A percentile compares a stretch with the other conserved stretches of the same genome.
These are phyloP conservation scores for Argynnis bischoffii DNA, from an alignment of 2,888 invertebrate species.

Conservation along the genomic window DNA sequence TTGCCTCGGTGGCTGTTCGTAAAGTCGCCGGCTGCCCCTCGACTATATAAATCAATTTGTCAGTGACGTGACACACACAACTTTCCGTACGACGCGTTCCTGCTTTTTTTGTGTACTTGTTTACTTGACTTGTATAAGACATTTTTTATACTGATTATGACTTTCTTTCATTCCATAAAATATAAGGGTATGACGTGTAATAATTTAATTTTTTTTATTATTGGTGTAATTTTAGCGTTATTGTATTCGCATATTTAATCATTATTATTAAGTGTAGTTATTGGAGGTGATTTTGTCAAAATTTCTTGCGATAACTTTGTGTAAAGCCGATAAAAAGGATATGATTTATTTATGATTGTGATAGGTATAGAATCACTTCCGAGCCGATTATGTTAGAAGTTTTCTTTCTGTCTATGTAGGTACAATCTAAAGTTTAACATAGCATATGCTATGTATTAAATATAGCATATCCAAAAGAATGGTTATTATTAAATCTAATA, in stretches of 20 bases:
- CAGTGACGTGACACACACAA: slow-evolving; percentile 65
- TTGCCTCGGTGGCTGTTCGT: slow-evolving; percentile 49
- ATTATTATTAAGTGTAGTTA: neutral
- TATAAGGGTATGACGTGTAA: slow-evolving; percentile 20
- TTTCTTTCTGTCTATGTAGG: too few relatives aligned
- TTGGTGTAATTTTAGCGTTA: slow-evolving; percentile 2
- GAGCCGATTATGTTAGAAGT: too few relatives aligned
- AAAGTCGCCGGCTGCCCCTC: slow-evolving; percentile 59
- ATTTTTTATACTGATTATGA: slow-evolving; percentile 27
- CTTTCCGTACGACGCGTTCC: slow-evolving; percentile 36
- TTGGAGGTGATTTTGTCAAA: neutral
- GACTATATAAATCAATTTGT: slow-evolving; percentile 78
- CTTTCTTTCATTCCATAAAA: slow-evolving; percentile 27
- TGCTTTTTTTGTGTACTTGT: slow-evolving; percentile 35
- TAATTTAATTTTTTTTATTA: slow-evolving; percentile 21
- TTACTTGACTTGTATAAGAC: slow-evolving; percentile 25
- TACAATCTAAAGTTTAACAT: too few relatives aligned
- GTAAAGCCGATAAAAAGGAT: too few relatives aligned
- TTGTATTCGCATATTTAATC: neutral
- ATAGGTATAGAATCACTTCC: too few relatives aligned
- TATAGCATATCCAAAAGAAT: too few relatives aligned
- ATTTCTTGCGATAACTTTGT: too few relatives aligned
- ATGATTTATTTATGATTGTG: too few relatives aligned
- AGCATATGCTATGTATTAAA: too few relatives aligned
- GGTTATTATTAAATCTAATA: too few relatives aligned